Conservation (phyloP, 1,140 invertebrate genomes). For the Drosophila athabasca region DNA sequence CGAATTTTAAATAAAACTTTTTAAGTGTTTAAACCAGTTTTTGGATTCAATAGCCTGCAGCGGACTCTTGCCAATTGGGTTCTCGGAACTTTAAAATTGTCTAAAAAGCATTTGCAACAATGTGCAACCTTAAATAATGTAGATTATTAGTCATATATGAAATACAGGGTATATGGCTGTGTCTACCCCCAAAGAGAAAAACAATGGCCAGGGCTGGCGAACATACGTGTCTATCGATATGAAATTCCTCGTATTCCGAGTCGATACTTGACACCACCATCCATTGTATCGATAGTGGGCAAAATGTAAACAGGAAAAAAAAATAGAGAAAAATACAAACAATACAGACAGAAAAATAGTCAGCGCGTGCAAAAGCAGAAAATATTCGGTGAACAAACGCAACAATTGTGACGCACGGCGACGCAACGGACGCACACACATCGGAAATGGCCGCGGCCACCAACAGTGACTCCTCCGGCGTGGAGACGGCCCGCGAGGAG, state of each 20-base stretch:
- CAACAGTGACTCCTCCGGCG: slow-evolving; percentile 64
- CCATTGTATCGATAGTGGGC: slow-evolving; percentile 39
- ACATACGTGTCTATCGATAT: no score
- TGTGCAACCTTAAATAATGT: no score
- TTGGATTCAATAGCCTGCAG: background rate
- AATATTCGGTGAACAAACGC: slow-evolving; percentile 42
- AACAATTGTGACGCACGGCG: slow-evolving; percentile 26
- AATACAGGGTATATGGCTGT: no score
- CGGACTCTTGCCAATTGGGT: background rate
- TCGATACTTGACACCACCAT: slow-evolving; percentile 18
- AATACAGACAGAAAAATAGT: slow-evolving; percentile 75
- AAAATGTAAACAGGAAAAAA: slow-evolving; percentile 75
- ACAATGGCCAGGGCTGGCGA: no score
- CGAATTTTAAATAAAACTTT: slow-evolving; percentile 70
- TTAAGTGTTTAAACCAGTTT: slow-evolving; percentile 32
- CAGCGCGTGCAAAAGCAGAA: slow-evolving; percentile 60
- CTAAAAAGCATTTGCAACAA: no score
- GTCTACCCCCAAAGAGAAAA: no score
- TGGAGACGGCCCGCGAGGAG: slow-evolving; percentile 66
- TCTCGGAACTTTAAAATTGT: no score
- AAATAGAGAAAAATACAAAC: slow-evolving; percentile 80
- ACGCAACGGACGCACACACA: slow-evolving; percentile 23
- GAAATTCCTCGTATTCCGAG: background rate
- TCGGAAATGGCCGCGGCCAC: slow-evolving; percentile 62
- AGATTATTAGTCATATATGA: no score